A percentile compares a stretch with the other conserved stretches of the same genome.
These are phyloP conservation scores for Argyresthia albistria DNA, from an alignment of 2,888 invertebrate species.

Conservation along the genomic window DNA sequence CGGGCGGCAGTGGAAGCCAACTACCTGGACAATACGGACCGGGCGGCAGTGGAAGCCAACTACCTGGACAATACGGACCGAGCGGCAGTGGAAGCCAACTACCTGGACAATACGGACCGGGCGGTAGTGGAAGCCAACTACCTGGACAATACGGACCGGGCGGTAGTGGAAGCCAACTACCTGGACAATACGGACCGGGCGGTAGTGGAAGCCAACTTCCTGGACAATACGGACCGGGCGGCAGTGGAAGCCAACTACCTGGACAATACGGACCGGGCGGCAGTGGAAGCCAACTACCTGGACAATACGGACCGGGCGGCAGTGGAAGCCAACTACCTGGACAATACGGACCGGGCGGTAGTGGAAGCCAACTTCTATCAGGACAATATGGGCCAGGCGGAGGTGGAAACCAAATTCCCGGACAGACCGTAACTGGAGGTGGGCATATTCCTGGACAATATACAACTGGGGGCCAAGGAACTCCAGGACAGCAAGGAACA, in stretches of 20 bases:
- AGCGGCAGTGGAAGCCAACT: no score
- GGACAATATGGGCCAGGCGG: constrained; percentile 9
- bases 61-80: neutral
- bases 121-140: neutral
- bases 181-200: constrained; percentile 3
- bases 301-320: neutral
- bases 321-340: neutral
- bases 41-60: constrained; percentile 6
- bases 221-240: neutral
- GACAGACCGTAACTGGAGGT: no score
- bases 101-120: neutral
- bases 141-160: neutral
- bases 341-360: neutral
- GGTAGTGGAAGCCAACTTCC: no score
- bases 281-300: constrained; percentile 10
- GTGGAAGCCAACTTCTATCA: neutral
- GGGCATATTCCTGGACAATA: neutral
- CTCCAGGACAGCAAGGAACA: neutral
- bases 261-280: constrained; percentile 8
- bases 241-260: neutral
- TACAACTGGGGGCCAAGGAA: neutral
- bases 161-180: neutral
- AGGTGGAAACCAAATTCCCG: neutral
- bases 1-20: no score
- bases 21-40: neutral